Percentiles rank a stretch among this genome's conserved stretches.
phyloP scores from a whole-genome alignment of 2,113 vertebrate genomes.

The Myiopsitta monachus region DNA sequence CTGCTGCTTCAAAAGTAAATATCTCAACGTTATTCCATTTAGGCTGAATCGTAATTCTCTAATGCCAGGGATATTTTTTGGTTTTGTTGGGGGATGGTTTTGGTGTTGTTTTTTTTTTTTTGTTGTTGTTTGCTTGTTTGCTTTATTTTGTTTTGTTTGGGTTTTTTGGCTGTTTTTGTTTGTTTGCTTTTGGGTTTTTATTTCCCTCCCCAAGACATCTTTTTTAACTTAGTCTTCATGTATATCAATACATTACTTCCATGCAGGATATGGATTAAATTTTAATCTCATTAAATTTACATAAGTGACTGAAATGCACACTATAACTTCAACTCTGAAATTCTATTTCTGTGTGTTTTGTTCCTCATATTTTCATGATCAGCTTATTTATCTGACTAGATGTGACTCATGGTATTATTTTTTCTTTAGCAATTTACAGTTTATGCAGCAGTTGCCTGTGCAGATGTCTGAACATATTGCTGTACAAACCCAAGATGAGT shows the following conservation, averaged over 20 bases:
- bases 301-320: neutral
- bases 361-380: neutral
- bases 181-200: neutral
- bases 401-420: neutral
- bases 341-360: neutral
- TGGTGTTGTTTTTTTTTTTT: neutral
- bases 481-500: neutral
- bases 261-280: neutral
- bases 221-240: neutral
- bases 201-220: neutral
- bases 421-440: neutral
- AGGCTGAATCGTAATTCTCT: neutral
- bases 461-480: slow-evolving; percentile 58
- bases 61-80: neutral
- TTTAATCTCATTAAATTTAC: neutral
- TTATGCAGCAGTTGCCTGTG: slow-evolving; percentile 25
- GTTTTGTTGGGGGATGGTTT: neutral
- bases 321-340: neutral
- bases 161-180: neutral
- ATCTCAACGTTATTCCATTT: neutral
- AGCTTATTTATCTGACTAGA: neutral
- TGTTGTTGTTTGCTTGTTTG: neutral
- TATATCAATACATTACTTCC: neutral
- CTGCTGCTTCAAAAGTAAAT: neutral
- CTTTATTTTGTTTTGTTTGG: neutral